A percentile compares a stretch with the other conserved stretches of the same genome.
Evolutionary conservation across 2,113 vertebrate species (phyloP).

Genomic region (Stigmatopora argus): DNA sequence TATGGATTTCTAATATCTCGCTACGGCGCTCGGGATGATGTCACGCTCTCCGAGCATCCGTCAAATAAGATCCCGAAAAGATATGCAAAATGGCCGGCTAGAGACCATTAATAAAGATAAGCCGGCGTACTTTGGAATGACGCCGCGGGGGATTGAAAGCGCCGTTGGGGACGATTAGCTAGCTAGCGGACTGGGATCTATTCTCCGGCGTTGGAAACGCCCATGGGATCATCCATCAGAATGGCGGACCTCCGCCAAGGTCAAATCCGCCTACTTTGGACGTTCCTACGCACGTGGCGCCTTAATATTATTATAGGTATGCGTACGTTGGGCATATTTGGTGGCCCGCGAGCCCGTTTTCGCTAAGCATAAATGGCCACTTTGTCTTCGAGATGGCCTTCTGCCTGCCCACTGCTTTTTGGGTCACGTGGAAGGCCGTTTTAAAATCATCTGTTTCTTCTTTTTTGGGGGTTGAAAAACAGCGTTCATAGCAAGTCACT

Average conservation of each 20-base stretch:
- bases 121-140: constrained; percentile 31
- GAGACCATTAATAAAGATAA: constrained; percentile 52
- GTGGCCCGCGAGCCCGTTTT: no score
- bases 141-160: constrained; percentile 19
- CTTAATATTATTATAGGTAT: not conserved
- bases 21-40: constrained; percentile 58
- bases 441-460: not conserved
- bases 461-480: not conserved
- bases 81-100: constrained; percentile 45
- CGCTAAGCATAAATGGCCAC: not conserved
- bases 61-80: constrained; percentile 42
- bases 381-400: not conserved
- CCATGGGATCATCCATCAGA: not conserved
- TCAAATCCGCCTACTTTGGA: not conserved
- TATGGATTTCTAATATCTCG: constrained; percentile 69
- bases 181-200: not conserved
- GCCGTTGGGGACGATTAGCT: constrained; percentile 25
- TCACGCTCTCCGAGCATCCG: constrained; percentile 56
- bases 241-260: not conserved
- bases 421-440: not conserved
- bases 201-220: constrained; percentile 14
- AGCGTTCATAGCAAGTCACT: not conserved
- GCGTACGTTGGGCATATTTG: no score
- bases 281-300: not conserved
- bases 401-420: not conserved